These are phyloP conservation scores for Saguinus imperator DNA, from an alignment of 2,113 vertebrate genomes.

Conservation along the genomic window DNA sequence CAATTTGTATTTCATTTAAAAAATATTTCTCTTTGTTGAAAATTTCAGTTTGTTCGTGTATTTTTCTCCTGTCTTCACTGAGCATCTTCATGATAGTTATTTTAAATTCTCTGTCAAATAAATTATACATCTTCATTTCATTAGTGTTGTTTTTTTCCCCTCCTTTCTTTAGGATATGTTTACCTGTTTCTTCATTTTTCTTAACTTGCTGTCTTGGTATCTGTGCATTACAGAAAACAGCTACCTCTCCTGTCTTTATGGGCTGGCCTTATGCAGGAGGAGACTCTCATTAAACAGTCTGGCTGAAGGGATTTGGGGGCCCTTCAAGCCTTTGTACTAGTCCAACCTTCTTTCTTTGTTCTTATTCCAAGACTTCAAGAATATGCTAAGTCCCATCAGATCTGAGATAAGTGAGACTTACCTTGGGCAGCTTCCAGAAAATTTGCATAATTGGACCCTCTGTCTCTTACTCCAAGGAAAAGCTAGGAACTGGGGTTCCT, in stretches of 20 bases:
- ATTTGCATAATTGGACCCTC: background rate
- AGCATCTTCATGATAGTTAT: background rate
- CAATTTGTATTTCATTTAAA: background rate
- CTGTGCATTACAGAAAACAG: background rate
- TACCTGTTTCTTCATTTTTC: background rate
- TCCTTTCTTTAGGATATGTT: background rate
- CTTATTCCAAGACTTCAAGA: background rate
- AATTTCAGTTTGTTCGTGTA: background rate
- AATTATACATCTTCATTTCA: background rate
- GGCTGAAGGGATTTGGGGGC: background rate
- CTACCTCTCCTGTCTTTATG: background rate
- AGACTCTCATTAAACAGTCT: background rate
- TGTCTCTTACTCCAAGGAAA: background rate
- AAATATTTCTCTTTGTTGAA: background rate
- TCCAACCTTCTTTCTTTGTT: background rate
- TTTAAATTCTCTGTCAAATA: background rate
- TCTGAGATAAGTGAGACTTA: background rate
- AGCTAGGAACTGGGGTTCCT: background rate
- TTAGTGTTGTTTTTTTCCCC: background rate
- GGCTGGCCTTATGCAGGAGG: background rate
- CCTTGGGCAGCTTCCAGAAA: background rate
- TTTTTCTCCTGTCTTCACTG: background rate
- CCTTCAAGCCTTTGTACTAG: background rate
- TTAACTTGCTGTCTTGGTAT: background rate
- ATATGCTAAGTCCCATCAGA: background rate